Conservation (phyloP, 2,113 vertebrate species). For the Ivindomyrus marchei region DNA sequence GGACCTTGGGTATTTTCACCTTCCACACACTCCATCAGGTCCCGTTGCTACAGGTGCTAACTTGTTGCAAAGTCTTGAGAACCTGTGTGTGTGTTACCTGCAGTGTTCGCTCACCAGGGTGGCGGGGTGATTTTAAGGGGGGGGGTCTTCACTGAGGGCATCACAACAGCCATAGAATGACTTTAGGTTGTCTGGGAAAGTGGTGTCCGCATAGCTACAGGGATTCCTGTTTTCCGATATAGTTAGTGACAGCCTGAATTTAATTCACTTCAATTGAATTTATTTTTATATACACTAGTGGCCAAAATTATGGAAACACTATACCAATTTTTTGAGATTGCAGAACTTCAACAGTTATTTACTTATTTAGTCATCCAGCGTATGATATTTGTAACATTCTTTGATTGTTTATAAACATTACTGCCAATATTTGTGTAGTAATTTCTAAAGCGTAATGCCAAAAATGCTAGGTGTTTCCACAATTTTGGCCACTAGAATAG, state of each 20-base stretch:
- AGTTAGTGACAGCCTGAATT: not conserved
- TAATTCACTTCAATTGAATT: not conserved
- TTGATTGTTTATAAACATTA: not conserved
- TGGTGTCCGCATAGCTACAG: not conserved
- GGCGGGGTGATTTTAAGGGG: not conserved
- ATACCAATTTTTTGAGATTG: too few species aligned
- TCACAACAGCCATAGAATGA: not conserved
- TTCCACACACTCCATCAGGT: not conserved
- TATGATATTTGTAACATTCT: not conserved
- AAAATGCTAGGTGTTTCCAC: too few species aligned
- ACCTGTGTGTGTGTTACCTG: not conserved
- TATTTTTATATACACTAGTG: not conserved
- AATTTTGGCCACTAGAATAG: too few species aligned
- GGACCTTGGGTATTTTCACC: not conserved
- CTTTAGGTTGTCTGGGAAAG: not conserved
- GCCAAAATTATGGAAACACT: too few species aligned
- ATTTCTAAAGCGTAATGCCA: too few species aligned
- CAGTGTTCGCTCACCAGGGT: not conserved
- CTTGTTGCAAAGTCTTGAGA: not conserved
- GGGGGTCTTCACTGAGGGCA: not conserved
- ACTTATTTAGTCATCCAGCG: not conserved
- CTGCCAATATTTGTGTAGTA: not conserved
- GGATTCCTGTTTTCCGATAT: not conserved
- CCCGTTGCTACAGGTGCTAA: not conserved
- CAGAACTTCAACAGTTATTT: not conserved